Evolutionary conservation across 2,797 vertebrate species (phyloP).

Genomic region (Rhadinocentrus ornatus): DNA sequence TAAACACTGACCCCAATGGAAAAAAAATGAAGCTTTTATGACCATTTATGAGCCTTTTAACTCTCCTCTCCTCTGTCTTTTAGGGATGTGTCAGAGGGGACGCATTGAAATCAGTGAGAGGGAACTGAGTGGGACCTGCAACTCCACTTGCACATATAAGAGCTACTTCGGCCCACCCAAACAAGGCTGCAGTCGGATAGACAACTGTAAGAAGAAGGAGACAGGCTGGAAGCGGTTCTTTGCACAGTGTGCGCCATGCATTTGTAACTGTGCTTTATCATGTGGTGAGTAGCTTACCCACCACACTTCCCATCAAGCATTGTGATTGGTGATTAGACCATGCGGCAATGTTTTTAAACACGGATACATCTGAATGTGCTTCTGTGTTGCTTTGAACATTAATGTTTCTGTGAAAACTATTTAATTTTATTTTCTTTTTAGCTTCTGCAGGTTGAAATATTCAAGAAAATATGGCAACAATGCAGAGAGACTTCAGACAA

Average conservation of each 20-base stretch:
- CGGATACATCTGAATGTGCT: slow-evolving; percentile 16
- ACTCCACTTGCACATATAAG: slow-evolving; percentile 81
- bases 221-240: slow-evolving; percentile 87
- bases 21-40: background rate
- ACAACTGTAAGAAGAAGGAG: slow-evolving; percentile 83
- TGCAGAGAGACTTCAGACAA: slow-evolving; percentile 23
- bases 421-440: slow-evolving; percentile 39
- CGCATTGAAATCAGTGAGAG: slow-evolving; percentile 82
- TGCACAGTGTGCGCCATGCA: slow-evolving; percentile 79
- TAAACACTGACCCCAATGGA: slow-evolving; percentile 16
- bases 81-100: slow-evolving; percentile 85
- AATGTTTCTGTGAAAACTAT: background rate
- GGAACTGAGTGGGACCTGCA: slow-evolving; percentile 81
- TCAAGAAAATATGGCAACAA: slow-evolving; percentile 11
- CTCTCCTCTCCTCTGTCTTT: background rate
- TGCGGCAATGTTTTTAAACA: slow-evolving; percentile 5
- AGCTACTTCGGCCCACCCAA: slow-evolving; percentile 74
- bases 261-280: slow-evolving; percentile 85
- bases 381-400: slow-evolving; percentile 13
- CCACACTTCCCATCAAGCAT: background rate
- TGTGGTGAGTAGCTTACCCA: slow-evolving; percentile 74
- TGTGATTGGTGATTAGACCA: background rate
- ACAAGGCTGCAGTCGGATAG: slow-evolving; percentile 79
- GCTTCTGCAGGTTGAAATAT: slow-evolving; percentile 54
- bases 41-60: background rate